phyloP scores from a whole-genome alignment of 2,113 vertebrate genomes.

The Chitala chitala region DNA sequence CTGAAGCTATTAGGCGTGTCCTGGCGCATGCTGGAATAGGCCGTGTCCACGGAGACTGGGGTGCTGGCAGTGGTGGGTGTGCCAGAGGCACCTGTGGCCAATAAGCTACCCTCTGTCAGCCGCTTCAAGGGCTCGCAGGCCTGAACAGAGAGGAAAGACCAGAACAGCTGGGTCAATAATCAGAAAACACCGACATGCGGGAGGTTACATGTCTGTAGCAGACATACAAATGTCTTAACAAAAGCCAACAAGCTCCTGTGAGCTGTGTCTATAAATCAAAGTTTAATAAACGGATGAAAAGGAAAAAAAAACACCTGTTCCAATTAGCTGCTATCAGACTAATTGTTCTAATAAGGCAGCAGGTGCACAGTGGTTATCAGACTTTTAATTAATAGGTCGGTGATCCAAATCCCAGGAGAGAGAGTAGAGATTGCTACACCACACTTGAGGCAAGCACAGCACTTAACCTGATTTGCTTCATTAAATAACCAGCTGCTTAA shows the following conservation, averaged over 20 bases:
- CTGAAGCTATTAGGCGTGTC: slow-evolving; percentile 81
- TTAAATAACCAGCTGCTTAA: background rate
- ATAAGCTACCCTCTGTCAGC: slow-evolving; percentile 67
- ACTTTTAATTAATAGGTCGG: slow-evolving; percentile 10
- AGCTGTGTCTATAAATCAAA: background rate
- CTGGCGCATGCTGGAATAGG: slow-evolving; percentile 87
- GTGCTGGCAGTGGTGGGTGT: slow-evolving; percentile 83
- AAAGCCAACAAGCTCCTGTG: background rate
- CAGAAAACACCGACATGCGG: too few species aligned
- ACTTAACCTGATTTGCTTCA: slow-evolving; percentile 9
- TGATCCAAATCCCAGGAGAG: background rate
- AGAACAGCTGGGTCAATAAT: too few species aligned
- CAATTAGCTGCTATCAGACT: background rate
- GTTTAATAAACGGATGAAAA: background rate
- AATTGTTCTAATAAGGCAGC: background rate
- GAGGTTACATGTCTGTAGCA: too few species aligned
- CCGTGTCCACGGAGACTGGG: slow-evolving; percentile 86
- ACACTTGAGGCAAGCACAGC: background rate
- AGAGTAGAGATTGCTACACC: slow-evolving; percentile 5
- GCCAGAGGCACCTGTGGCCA: slow-evolving; percentile 60
- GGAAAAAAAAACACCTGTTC: background rate
- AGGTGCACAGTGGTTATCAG: background rate
- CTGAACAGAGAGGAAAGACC: slow-evolving; percentile 34
- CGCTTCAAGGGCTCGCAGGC: slow-evolving; percentile 73
- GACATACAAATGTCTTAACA: background rate